phyloP scores from a whole-genome alignment of 2,797 vertebrate genomes.

The Thunnus albacares region DNA sequence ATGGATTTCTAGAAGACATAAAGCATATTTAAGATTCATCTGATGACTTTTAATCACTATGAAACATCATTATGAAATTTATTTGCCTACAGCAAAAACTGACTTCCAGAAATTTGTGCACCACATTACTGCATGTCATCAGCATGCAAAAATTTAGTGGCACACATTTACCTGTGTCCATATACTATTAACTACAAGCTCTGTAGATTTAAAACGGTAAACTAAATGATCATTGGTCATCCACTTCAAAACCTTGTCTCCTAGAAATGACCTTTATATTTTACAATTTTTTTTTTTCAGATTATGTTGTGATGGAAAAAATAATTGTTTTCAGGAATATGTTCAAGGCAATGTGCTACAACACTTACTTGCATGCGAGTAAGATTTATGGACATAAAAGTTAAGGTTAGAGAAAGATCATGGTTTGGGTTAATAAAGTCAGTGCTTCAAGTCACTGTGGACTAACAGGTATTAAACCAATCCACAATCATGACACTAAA shows the following conservation, averaged over 20 bases:
- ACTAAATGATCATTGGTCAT: neutral
- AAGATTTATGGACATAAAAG: neutral
- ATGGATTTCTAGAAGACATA: conserved; percentile 9
- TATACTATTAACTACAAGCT: neutral
- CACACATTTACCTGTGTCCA: neutral
- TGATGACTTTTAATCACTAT: conserved; percentile 6
- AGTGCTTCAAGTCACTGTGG: neutral
- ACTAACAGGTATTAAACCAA: neutral
- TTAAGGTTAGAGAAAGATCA: neutral
- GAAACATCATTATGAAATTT: neutral
- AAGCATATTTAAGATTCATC: conserved; percentile 20
- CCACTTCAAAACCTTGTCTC: neutral
- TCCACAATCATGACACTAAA: no score
- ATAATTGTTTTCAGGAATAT: conserved; percentile 2
- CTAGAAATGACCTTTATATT: neutral
- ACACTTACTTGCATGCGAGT: neutral
- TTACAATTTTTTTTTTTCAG: conserved; percentile 1
- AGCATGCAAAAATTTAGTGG: neutral
- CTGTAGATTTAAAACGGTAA: neutral
- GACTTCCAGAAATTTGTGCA: neutral
- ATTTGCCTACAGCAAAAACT: neutral
- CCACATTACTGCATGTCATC: neutral
- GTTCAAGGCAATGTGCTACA: neutral
- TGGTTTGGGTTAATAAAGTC: no score
- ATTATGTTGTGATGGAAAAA: neutral